Evolutionary conservation across 1,140 invertebrate genomes (phyloP), one percentile per base, ranked within the genome.

Genomic region (Heliothis virescens): DNA sequence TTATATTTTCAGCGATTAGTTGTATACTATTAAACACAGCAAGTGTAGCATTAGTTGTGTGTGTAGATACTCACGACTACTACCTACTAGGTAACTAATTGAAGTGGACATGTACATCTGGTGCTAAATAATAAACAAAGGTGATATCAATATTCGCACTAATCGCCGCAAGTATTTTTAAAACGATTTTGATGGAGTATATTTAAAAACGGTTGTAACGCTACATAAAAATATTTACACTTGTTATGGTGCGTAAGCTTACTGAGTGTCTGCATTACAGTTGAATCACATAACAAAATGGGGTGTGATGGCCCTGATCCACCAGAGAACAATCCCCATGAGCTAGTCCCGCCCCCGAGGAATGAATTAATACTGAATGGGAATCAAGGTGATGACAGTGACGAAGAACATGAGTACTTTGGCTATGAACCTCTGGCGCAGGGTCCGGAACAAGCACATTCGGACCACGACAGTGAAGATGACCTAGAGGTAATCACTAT

Each of bases 291-390:
- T 21, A 29, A 29, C 2, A 60, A 86, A 76, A 94, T 94, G 93
- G 93, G 93, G 16, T 94, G 93, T 57, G 88, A 94, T 34, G 92
- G 93, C 21, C 93, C 93, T 2, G 93, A 94, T 79, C 93, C 92
- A 21, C 91, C 92, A 12, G 93, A 94, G 55, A 88, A 94, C 55
- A 90, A 89, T 29, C 88, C 89, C n/a, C 87, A 93, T 48, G 90
- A 94, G 53, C 79, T 94, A 48, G 90, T 86, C 29, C 90, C 91
- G 47, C 93, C 92, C 16, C 87, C 92, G 21, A 85, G 89, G 60
- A 88, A 90, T 60, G 90, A 92, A 59, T 82, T 94, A 48, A 81
- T 92, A 63, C 87, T 89, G 65, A 90, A 92, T 63, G 91, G 91
- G 7, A 86, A 89, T 57, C 85, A 76, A 9, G 76, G 85, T 16